Percentiles rank a stretch among this genome's conserved stretches.
Conservation (phyloP, 2,888 invertebrate genomes). For the Gerris lacustris region DNA sequence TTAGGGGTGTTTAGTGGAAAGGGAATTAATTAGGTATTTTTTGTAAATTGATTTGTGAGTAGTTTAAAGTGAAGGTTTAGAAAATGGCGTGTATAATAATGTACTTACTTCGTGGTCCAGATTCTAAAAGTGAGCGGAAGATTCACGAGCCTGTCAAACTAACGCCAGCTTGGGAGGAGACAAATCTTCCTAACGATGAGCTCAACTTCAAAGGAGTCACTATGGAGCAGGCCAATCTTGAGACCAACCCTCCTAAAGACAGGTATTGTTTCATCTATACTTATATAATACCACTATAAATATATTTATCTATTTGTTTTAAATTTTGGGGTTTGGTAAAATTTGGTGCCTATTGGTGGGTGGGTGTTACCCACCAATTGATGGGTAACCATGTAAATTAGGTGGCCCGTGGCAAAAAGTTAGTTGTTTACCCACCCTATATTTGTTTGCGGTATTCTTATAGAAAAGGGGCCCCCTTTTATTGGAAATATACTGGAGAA, state of each 20-base stretch:
- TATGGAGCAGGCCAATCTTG: slow-evolving; percentile 54
- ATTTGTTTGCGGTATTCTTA: too few relatives aligned
- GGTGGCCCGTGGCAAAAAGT: too few relatives aligned
- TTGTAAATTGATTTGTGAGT: background rate
- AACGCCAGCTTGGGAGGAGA: slow-evolving; percentile 79
- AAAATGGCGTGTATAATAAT: slow-evolving; percentile 2
- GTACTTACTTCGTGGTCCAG: slow-evolving; percentile 38
- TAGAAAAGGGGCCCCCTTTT: too few relatives aligned
- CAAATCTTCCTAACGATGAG: slow-evolving; percentile 69
- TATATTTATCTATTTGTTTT: too few relatives aligned
- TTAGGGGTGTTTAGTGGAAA: background rate
- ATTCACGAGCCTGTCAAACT: slow-evolving; percentile 58
- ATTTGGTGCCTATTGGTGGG: too few relatives aligned
- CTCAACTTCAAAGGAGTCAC: slow-evolving; percentile 63
- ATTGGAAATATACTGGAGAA: too few relatives aligned
- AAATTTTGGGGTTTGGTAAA: too few relatives aligned
- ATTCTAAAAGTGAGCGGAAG: slow-evolving; percentile 46
- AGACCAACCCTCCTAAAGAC: slow-evolving; percentile 65
- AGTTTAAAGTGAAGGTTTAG: background rate
- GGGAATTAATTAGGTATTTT: background rate
- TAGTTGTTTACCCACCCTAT: too few relatives aligned
- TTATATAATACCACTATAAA: background rate
- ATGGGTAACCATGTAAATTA: too few relatives aligned
- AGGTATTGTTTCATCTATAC: slow-evolving; percentile 37
- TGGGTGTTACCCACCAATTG: too few relatives aligned